Base-by-base conservation (phyloP, 1,140 invertebrate species). In the Brachionus angularis region DNA sequence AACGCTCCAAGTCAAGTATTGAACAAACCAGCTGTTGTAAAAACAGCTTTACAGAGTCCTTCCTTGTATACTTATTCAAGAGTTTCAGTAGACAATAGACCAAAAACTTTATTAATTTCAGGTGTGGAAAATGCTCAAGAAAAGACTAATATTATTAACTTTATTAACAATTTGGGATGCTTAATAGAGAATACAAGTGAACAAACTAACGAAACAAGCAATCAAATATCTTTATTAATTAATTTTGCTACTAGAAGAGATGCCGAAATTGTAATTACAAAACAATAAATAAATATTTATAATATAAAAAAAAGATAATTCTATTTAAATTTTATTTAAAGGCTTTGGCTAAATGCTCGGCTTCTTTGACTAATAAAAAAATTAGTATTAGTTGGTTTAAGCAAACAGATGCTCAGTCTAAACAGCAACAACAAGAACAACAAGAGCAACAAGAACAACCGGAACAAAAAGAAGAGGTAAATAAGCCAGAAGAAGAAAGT, bases 161-260 rank as follows among this genome's bases (percentile, higher is more conserved):
- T 67, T 67, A 18, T 67, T 7, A 46, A 33, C 7, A 29, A 5
- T 14, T 25, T 42, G 7, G 10, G 21, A 10, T 31, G 25, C 12
- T 25, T 34, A 47, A 67, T 46, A 21, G 62, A 47, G 29, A 50
- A n/a, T 14, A n/a, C 47, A 12, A 46, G 47, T 3, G 42, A 67
- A 18, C 21, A 67, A 46, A 50, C 46, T 10, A 12, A 21, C 10
- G 47, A 46, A 3, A 34, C 8, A 0, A 18, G 10, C 1, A 31
- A 25, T n/a, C n/a, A 46, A 27, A 47, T n/a, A 25, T 67, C 18
- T 67, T 46, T 67, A 7, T 29, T 50, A n/a, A 14, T 67, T 31
- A 36, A 47, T 67, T 67, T 67, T 46, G 42, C 47, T 23, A 67
- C 62, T 21, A 46, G 62, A 50, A 27, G 47, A 31, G 62, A 67